Percentiles rank a stretch among this genome's conserved stretches.
Conservation (phyloP, 1,140 invertebrate species). For the Adelges cooleyi region DNA sequence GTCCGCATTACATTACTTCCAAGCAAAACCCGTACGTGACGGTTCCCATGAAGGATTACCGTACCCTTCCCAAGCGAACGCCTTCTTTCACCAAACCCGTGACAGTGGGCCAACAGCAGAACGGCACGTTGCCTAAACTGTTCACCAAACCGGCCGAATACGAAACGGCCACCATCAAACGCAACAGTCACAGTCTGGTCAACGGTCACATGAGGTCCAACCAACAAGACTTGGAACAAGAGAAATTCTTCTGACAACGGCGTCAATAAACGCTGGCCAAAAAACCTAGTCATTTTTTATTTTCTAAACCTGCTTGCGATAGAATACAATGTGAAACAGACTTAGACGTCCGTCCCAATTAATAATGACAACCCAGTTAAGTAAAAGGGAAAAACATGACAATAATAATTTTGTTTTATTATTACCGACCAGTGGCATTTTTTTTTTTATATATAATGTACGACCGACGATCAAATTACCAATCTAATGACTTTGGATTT, state of each 20-base stretch:
- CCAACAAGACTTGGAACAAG: slow-evolving; percentile 43
- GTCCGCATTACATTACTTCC: slow-evolving; percentile 62
- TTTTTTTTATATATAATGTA: no score
- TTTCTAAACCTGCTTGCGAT: no score
- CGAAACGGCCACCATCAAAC: slow-evolving; percentile 62
- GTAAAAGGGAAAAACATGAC: no score
- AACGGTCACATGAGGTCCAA: slow-evolving; percentile 42
- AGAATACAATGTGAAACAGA: no score
- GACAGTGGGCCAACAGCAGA: slow-evolving; percentile 24
- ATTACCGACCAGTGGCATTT: no score
- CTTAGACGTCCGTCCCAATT: no score
- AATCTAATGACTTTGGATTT: no score
- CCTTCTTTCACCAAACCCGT: slow-evolving; percentile 34
- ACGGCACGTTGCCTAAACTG: slow-evolving; percentile 48
- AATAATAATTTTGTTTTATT: no score
- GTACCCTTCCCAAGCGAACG: slow-evolving; percentile 33
- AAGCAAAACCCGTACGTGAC: slow-evolving; percentile 72
- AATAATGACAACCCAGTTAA: no score
- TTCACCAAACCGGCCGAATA: slow-evolving; percentile 58
- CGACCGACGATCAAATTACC: no score
- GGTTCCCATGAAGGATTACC: slow-evolving; percentile 60
- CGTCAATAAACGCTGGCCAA: neutral
- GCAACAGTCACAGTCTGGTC: slow-evolving; percentile 54
- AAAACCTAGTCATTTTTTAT: no score
- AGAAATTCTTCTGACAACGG: slow-evolving; percentile 42